phyloP scores from a whole-genome alignment of 2,888 invertebrate species.

The Ornithoptera priamus region DNA sequence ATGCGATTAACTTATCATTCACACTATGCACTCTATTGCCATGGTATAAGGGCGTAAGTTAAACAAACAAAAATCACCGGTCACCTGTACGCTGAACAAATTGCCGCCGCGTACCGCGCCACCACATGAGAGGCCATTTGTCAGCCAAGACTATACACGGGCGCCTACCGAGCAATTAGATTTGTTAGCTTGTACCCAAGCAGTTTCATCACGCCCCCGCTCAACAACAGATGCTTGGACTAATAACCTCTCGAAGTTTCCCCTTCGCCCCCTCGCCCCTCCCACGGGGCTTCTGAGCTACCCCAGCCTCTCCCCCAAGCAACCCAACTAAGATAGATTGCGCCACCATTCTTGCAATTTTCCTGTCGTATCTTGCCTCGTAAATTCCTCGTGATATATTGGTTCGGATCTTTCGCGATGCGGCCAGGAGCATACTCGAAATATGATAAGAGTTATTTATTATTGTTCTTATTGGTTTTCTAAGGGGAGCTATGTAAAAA shows the following conservation, averaged over 20 bases:
- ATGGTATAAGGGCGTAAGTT: constrained; percentile 31
- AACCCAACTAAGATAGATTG: constrained; percentile 92
- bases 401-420: constrained; percentile 81
- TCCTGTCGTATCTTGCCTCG: constrained; percentile 94
- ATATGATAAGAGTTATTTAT: constrained; percentile 81
- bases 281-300: constrained; percentile 55
- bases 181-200: constrained; percentile 79
- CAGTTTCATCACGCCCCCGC: constrained; percentile 79
- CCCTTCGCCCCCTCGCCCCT: constrained; percentile 64
- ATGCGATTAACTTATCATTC: constrained; percentile 21
- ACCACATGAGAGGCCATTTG: constrained; percentile 72
- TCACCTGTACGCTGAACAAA: constrained; percentile 71
- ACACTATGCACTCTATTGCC: constrained; percentile 21
- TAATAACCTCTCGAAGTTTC: constrained; percentile 82
- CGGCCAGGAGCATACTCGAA: constrained; percentile 81
- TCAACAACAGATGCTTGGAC: constrained; percentile 82
- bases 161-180: constrained; percentile 80
- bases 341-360: constrained; percentile 96
- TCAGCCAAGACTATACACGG: constrained; percentile 67
- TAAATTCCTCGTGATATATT: constrained; percentile 93
- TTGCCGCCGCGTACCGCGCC: constrained; percentile 54
- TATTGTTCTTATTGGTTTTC: constrained; percentile 81
- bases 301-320: constrained; percentile 74
- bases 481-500: constrained; percentile 58
- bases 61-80: constrained; percentile 50